Base-by-base conservation (phyloP, 2,797 vertebrate genomes). In the Helicolenus hilgendorfi region DNA sequence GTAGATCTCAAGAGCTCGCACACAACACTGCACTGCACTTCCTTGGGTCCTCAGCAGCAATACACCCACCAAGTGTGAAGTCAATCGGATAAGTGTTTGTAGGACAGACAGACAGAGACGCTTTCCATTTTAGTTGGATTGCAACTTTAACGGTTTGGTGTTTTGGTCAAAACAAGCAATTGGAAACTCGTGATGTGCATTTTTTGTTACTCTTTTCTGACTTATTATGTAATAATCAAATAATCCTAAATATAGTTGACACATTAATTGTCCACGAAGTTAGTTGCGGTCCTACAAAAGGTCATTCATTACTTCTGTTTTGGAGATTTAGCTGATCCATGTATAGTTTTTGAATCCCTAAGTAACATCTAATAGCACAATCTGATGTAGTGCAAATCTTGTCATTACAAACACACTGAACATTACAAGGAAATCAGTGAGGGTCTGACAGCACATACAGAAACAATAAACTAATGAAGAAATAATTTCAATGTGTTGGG, bases 401-500 rank as follows among this genome's bases (percentile, higher is more conserved):
- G 36, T 60, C 31, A 59, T 27, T 27, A 35, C 33, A 72, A 72
- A 68, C 31, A 74, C 24, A 56, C 2, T 60, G 8, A 59, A 45
- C 33, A 81, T 41, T 22, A 35, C 1, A 33, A 68, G 58, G 22
- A 75, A 69, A 70, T 56, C 33, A 26, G 5, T 9, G 22, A 60
- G 5, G 6, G 68, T 77, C 36, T 53, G 35, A 56, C 13, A 20
- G 69, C 59, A 72, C 10, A 64, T 56, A 26, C 22, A 75, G 71
- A 89, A 81, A 53, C 20, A 74, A 72, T 24, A 67, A 68, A 84
- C 41, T 26, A 85, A 91, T 76, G 15, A 82, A 56, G 65, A 78
- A 84, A 87, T 76, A 65, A 89, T 82, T 92, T 77, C 82, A 84
- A 11, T 81, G 70, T 73, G 56, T 83, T 84, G 49, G 15, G 68